phyloP scores from a whole-genome alignment of 2,888 invertebrate genomes.

The Nasonia oneida region DNA sequence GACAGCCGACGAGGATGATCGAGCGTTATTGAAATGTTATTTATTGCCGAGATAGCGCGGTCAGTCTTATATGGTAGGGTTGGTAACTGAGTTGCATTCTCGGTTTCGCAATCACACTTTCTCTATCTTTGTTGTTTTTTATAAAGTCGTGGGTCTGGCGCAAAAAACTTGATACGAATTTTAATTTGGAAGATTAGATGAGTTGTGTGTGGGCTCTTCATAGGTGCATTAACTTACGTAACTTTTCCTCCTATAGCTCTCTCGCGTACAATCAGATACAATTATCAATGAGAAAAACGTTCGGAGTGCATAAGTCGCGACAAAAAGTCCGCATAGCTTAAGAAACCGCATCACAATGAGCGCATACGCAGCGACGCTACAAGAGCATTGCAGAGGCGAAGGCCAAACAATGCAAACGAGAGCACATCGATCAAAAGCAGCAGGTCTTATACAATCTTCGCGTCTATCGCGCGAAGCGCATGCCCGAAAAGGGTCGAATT shows the following conservation, averaged over 20 bases:
- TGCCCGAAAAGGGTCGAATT: not conserved
- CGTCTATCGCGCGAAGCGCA: not conserved
- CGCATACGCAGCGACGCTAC: too few relatives aligned
- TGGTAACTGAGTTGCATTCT: not conserved
- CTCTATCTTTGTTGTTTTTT: not conserved
- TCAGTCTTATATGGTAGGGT: not conserved
- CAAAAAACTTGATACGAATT: not conserved
- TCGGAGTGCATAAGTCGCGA: not conserved
- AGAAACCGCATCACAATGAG: not conserved
- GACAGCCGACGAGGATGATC: not conserved
- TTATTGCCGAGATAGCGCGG: not conserved
- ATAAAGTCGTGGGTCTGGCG: not conserved
- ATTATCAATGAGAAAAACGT: not conserved
- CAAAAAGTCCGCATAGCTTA: not conserved
- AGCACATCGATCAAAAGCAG: not conserved
- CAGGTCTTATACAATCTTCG: not conserved
- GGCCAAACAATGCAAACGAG: slow-evolving; percentile 16
- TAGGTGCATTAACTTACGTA: not conserved
- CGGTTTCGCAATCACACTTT: not conserved
- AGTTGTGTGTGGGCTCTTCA: not conserved
- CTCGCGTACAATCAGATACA: not conserved
- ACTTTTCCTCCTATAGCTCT: not conserved
- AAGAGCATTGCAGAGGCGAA: not conserved
- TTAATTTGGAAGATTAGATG: not conserved
- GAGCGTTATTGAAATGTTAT: slow-evolving; percentile 1